Evolutionary conservation across 2,797 vertebrate species (phyloP).

Genomic region (Loris lydekkerianus): DNA sequence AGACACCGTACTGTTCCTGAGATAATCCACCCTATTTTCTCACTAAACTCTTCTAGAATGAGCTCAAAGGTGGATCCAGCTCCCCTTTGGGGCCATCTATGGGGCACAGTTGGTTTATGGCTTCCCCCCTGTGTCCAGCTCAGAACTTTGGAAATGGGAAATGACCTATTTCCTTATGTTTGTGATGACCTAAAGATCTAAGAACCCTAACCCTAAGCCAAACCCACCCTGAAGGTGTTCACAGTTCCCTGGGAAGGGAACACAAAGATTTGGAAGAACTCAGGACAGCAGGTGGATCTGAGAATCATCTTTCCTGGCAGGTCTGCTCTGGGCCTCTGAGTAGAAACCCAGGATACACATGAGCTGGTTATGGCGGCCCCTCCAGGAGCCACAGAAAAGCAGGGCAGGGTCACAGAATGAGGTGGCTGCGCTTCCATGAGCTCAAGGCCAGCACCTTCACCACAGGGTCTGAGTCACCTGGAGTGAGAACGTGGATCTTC

Average conservation of each 20-base stretch:
- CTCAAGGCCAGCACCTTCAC: fast-evolving
- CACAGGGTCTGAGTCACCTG: fast-evolving
- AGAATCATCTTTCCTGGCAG: no score
- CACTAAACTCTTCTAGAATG: fast-evolving
- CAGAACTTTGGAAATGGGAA: neutral
- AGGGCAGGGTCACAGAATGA: neutral
- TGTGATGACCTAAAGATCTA: no score
- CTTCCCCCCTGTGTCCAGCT: neutral
- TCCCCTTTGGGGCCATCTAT: neutral
- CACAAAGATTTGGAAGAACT: neutral
- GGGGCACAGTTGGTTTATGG: neutral
- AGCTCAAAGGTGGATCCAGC: fast-evolving
- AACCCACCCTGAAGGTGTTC: fast-evolving
- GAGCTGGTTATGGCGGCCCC: no score
- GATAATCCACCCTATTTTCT: fast-evolving
- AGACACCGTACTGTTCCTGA: neutral
- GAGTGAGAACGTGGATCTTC: neutral
- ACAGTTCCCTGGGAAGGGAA: neutral
- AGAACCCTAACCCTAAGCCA: no score
- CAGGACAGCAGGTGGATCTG: neutral
- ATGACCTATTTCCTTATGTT: no score
- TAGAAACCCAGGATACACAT: fast-evolving
- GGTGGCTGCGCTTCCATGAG: fast-evolving
- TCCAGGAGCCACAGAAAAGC: no score
- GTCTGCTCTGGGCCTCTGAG: neutral